Evolutionary conservation across 2,888 invertebrate genomes (phyloP).

Genomic region (Ectemnius cavifrons): DNA sequence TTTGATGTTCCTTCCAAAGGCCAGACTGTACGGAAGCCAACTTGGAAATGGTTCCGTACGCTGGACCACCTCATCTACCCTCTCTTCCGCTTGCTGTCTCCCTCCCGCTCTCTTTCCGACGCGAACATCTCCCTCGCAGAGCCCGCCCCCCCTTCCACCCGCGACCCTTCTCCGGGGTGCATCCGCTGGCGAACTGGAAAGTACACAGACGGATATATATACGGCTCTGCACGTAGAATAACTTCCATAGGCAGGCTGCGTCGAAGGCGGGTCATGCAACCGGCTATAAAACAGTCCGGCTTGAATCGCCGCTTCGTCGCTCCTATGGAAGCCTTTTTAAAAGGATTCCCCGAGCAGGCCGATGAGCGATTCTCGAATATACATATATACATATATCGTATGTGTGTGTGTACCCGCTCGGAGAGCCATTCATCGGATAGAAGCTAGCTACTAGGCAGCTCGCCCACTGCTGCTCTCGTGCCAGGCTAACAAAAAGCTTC

Average conservation of each 20-base stretch:
- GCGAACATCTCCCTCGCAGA: not conserved
- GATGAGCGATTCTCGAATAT: slow-evolving; percentile 10
- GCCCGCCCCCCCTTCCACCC: slow-evolving; percentile 16
- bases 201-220: slow-evolving; percentile 18
- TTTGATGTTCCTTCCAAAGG: slow-evolving; percentile 65
- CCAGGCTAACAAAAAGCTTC: not conserved
- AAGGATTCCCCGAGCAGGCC: slow-evolving; percentile 21
- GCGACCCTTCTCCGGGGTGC: slow-evolving; percentile 4
- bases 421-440: too few relatives aligned
- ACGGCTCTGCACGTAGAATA: slow-evolving; percentile 31
- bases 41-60: slow-evolving; percentile 61
- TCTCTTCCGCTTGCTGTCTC: slow-evolving; percentile 22
- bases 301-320: slow-evolving; percentile 14
- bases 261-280: not conserved
- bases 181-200: slow-evolving; percentile 37
- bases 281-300: slow-evolving; percentile 22
- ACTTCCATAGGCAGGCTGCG: slow-evolving; percentile 29
- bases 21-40: slow-evolving; percentile 58
- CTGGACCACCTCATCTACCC: slow-evolving; percentile 38
- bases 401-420: not conserved
- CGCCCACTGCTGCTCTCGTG: not conserved
- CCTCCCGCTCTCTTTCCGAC: slow-evolving; percentile 20
- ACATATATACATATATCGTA: not conserved
- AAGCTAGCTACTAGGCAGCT: too few relatives aligned
- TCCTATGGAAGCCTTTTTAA: slow-evolving; percentile 33